A percentile compares a stretch with the other conserved stretches of the same genome.
Evolutionary conservation across 1,140 invertebrate species (phyloP).

Genomic region (Drosophila yakuba): DNA sequence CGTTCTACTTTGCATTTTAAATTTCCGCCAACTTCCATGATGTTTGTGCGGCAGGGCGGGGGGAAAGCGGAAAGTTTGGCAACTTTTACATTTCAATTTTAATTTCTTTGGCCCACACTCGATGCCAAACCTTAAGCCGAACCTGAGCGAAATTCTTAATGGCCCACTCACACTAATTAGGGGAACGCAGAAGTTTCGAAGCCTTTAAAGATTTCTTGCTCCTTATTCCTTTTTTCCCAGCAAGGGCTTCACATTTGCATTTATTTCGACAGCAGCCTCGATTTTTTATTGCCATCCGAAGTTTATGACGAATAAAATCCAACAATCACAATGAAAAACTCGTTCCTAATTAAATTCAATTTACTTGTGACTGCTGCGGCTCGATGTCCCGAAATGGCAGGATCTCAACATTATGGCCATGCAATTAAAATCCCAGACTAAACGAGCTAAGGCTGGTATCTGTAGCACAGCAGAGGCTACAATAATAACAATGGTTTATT

Average conservation of each 20-base stretch:
- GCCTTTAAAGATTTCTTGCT: slow-evolving; percentile 44
- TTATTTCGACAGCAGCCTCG: slow-evolving; percentile 31
- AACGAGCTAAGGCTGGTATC: slow-evolving; percentile 57
- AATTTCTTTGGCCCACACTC: slow-evolving; percentile 73
- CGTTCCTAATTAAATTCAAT: slow-evolving; percentile 79
- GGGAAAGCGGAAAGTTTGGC: slow-evolving; percentile 56
- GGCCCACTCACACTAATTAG: slow-evolving; percentile 75
- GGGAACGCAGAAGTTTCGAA: slow-evolving; percentile 39
- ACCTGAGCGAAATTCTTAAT: slow-evolving; percentile 69
- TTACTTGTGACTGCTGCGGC: slow-evolving; percentile 67
- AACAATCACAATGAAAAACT: slow-evolving; percentile 76
- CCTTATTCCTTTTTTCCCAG: background rate
- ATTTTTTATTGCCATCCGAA: slow-evolving; percentile 65
- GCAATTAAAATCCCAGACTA: slow-evolving; percentile 81
- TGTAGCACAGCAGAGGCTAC: background rate
- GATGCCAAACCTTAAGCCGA: slow-evolving; percentile 65
- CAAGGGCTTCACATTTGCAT: slow-evolving; percentile 45
- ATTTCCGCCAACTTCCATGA: slow-evolving; percentile 38
- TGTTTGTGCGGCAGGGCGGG: slow-evolving; percentile 7
- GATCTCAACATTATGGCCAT: slow-evolving; percentile 59
- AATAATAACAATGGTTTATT: background rate
- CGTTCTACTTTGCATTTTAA: slow-evolving; percentile 73
- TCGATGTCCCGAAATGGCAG: slow-evolving; percentile 18
- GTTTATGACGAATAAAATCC: slow-evolving; percentile 74
- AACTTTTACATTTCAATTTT: slow-evolving; percentile 82